Evolutionary conservation across 1,140 invertebrate species (phyloP).

Genomic region (Bombus sylvicola): DNA sequence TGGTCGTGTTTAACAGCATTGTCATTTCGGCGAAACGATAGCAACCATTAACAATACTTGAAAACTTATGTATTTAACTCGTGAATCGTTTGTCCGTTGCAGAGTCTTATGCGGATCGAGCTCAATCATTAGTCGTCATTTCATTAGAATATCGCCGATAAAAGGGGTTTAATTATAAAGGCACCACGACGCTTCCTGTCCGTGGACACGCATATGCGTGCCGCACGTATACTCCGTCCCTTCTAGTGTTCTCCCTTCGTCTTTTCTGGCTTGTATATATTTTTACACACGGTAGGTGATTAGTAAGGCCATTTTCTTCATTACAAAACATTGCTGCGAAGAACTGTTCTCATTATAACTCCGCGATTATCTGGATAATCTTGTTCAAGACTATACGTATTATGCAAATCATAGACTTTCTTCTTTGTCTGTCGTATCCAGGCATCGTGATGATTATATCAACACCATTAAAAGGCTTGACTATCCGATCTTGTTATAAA

Average conservation of each 20-base stretch:
- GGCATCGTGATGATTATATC: conserved; percentile 27
- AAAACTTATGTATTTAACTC: neutral
- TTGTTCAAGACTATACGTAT: conserved; percentile 18
- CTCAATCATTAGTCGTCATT: conserved; percentile 76
- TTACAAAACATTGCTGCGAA: conserved; percentile 58
- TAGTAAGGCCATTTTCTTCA: conserved; percentile 68
- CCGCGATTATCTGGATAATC: conserved; percentile 47
- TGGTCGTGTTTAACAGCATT: neutral
- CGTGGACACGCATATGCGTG: conserved; percentile 71
- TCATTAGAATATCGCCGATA: conserved; percentile 80
- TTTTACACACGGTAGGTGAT: conserved; percentile 62
- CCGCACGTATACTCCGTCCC: conserved; percentile 66
- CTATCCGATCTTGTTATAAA: conserved; percentile 48
- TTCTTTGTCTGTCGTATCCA: conserved; percentile 11
- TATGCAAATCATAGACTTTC: conserved; percentile 29
- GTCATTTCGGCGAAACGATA: neutral
- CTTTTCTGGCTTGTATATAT: conserved; percentile 37
- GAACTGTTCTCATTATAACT: conserved; percentile 27
- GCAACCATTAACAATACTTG: neutral
- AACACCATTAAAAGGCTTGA: conserved; percentile 37
- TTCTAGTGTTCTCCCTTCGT: conserved; percentile 16
- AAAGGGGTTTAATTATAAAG: conserved; percentile 80
- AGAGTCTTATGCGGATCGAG: conserved; percentile 33
- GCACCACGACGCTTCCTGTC: conserved; percentile 73
- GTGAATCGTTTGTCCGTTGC: conserved; percentile 35